Evolutionary conservation across 2,888 invertebrate genomes (phyloP).

Genomic region (Lamellibrachia satsuma): DNA sequence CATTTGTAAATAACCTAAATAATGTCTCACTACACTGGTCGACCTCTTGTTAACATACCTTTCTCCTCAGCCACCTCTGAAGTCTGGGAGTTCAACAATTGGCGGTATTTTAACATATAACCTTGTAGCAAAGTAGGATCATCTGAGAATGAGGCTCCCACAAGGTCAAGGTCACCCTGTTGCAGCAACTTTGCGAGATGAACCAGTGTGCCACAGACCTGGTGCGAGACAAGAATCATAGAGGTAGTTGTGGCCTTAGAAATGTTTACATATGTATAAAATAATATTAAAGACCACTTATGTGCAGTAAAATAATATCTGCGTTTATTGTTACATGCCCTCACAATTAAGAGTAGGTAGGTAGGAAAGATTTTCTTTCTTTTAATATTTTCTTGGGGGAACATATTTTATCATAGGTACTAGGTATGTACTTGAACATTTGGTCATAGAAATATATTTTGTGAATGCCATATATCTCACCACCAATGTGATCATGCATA

Average conservation of each 20-base stretch:
- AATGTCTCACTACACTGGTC: too few relatives aligned
- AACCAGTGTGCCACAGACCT: neutral
- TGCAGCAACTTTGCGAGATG: neutral
- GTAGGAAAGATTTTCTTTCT: too few relatives aligned
- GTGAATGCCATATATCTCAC: too few relatives aligned
- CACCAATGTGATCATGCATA: too few relatives aligned
- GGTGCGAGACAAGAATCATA: neutral
- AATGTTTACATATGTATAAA: neutral
- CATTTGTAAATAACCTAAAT: too few relatives aligned
- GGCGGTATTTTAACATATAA: neutral
- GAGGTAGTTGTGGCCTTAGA: neutral
- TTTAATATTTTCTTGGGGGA: too few relatives aligned
- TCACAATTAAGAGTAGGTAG: too few relatives aligned
- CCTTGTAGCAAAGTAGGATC: neutral
- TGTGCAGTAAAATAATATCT: neutral
- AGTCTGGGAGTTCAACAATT: neutral
- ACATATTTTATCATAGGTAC: too few relatives aligned
- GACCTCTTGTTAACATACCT: neutral
- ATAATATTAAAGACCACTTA: neutral
- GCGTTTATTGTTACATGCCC: too few relatives aligned
- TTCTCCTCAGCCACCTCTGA: neutral
- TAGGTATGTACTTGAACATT: too few relatives aligned
- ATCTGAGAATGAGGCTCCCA: slow-evolving; percentile 1
- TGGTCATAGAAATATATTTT: too few relatives aligned
- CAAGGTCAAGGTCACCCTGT: neutral